Conservation (phyloP, 1,140 invertebrate species). For the Globodera ellingtonae region DNA sequence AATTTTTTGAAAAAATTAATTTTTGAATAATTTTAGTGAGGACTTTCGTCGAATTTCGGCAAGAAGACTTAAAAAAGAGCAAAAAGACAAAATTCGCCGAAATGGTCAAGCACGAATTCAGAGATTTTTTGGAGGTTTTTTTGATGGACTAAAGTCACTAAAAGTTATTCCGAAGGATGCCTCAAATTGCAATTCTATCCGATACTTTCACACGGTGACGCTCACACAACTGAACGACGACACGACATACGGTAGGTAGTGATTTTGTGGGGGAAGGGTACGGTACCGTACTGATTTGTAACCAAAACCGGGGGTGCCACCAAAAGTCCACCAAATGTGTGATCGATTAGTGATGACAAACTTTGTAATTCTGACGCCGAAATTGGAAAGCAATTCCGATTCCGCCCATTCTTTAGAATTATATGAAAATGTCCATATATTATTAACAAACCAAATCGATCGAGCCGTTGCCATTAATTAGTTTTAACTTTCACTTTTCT, state of each 20-base stretch:
- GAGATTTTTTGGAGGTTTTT: background rate
- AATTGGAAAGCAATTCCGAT: conserved; percentile 27
- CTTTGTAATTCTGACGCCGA: conserved; percentile 55
- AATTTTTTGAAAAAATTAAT: background rate
- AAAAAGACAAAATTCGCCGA: background rate
- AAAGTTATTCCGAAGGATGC: background rate
- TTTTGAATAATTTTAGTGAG: background rate
- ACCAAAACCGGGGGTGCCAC: conserved; percentile 47
- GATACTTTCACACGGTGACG: conserved; percentile 17
- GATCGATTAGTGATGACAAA: too few species aligned
- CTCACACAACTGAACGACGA: background rate
- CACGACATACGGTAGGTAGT: conserved; percentile 12
- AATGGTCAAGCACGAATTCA: conserved; percentile 7
- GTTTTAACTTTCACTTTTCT: background rate
- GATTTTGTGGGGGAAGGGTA: background rate
- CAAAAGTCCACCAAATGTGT: conserved; percentile 56
- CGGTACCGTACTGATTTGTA: conserved; percentile 30
- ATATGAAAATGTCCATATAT: too few species aligned
- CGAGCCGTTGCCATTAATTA: too few species aligned
- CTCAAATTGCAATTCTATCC: background rate
- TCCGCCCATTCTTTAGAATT: too few species aligned
- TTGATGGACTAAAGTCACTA: background rate
- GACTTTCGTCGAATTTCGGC: conserved; percentile 22
- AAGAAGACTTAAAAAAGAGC: background rate
- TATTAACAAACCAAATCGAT: too few species aligned